These are phyloP conservation scores for Strix aluco DNA, from an alignment of 2,113 vertebrate genomes.

Conservation along the genomic window DNA sequence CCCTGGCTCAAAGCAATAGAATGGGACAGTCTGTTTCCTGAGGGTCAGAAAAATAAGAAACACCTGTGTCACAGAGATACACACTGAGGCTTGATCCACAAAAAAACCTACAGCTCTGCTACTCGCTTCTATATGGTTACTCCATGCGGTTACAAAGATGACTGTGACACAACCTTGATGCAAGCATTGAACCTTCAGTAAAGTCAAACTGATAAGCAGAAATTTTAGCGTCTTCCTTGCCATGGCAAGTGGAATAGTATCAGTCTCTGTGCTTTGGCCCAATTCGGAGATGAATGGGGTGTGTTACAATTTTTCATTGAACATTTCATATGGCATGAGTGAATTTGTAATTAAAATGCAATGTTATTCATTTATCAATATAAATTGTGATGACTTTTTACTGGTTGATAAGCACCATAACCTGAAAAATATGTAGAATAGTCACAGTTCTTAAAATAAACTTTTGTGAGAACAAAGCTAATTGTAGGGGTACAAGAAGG, in stretches of 20 bases:
- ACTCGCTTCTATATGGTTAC: background rate
- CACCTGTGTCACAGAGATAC: background rate
- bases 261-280: background rate
- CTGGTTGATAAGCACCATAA: background rate
- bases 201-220: background rate
- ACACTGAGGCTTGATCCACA: background rate
- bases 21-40: background rate
- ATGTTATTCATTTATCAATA: background rate
- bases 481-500: background rate
- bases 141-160: background rate
- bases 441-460: background rate
- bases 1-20: background rate
- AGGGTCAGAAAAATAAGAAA: background rate
- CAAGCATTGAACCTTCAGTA: background rate
- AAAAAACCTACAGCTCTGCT: background rate
- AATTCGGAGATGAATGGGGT: background rate
- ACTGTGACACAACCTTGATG: background rate
- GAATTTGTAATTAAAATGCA: background rate
- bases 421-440: background rate
- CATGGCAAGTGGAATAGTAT: background rate
- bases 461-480: background rate
- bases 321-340: background rate
- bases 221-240: background rate
- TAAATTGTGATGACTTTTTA: background rate
- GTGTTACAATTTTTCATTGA: background rate